Percentiles rank a stretch among this genome's conserved stretches.
Evolutionary conservation across 2,113 vertebrate genomes (phyloP).

Genomic region (Lathamus discolor): DNA sequence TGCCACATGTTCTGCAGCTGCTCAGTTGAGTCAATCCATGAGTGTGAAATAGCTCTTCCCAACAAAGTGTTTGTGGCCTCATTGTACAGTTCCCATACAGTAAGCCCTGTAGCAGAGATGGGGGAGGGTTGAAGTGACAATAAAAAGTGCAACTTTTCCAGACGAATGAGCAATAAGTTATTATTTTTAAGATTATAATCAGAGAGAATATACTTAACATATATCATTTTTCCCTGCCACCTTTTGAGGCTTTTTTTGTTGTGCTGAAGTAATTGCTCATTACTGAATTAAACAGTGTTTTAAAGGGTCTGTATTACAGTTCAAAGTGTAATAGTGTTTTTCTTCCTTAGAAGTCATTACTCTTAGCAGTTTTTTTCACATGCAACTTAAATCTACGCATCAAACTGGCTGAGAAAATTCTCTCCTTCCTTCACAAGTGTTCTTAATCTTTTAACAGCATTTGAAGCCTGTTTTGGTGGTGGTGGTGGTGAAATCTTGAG

Average conservation of each 20-base stretch:
- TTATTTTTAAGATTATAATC: neutral
- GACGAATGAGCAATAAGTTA: neutral
- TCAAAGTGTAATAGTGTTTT: neutral
- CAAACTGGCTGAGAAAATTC: neutral
- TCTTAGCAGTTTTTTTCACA: neutral
- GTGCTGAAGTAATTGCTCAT: neutral
- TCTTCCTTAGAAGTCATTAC: neutral
- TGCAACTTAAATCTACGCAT: neutral
- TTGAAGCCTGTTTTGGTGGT: neutral
- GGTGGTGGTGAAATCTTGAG: neutral
- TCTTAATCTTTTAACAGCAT: neutral
- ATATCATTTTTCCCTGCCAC: neutral
- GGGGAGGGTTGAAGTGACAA: neutral
- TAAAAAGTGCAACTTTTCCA: neutral
- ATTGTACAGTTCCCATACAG: neutral
- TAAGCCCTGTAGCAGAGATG: neutral
- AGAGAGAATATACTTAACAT: neutral
- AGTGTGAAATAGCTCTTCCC: accelerated
- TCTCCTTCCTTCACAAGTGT: neutral
- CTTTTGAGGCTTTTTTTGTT: neutral
- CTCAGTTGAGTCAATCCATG: neutral
- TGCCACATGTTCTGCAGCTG: neutral
- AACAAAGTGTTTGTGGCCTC: neutral
- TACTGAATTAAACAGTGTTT: neutral
- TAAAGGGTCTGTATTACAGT: neutral